Evolutionary conservation across 2,113 vertebrate genomes (phyloP).

Genomic region (Brachionichthys hirsutus): DNA sequence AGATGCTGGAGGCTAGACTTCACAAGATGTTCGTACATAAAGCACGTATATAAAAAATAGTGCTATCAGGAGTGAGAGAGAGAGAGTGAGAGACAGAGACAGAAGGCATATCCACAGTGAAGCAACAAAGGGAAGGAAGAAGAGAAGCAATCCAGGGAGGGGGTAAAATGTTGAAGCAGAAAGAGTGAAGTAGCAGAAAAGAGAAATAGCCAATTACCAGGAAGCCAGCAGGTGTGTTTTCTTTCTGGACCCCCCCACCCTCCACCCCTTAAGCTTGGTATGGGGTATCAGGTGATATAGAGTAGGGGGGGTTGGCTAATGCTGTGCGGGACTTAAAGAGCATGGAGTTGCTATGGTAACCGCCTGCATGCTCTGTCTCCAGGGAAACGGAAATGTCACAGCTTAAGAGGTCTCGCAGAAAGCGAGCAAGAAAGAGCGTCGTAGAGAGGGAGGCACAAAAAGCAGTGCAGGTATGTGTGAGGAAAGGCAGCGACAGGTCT

Average conservation of each 20-base stretch:
- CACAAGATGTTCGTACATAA: slow-evolving; percentile 21
- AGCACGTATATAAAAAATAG: slow-evolving; percentile 13
- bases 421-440: slow-evolving; percentile 57
- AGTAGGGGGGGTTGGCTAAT: slow-evolving; percentile 44
- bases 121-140: slow-evolving; percentile 26
- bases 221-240: slow-evolving; percentile 79
- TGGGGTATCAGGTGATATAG: slow-evolving; percentile 33
- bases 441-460: slow-evolving; percentile 40
- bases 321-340: slow-evolving; percentile 77
- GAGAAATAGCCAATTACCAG: slow-evolving; percentile 81
- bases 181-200: slow-evolving; percentile 62
- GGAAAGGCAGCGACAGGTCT: slow-evolving; percentile 45
- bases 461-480: slow-evolving; percentile 58
- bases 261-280: slow-evolving; percentile 45
- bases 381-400: slow-evolving; percentile 86
- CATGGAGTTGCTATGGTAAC: slow-evolving; percentile 81
- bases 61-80: slow-evolving; percentile 26
- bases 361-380: slow-evolving; percentile 80
- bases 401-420: slow-evolving; percentile 78
- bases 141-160: slow-evolving; percentile 33
- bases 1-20: slow-evolving; percentile 35
- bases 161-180: slow-evolving; percentile 66
- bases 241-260: slow-evolving; percentile 54
- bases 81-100: slow-evolving; percentile 11
- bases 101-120: slow-evolving; percentile 16